A percentile compares a stretch with the other conserved stretches of the same genome.
Evolutionary conservation across 2,113 vertebrate species (phyloP).

Genomic region (Recurvirostra avosetta): DNA sequence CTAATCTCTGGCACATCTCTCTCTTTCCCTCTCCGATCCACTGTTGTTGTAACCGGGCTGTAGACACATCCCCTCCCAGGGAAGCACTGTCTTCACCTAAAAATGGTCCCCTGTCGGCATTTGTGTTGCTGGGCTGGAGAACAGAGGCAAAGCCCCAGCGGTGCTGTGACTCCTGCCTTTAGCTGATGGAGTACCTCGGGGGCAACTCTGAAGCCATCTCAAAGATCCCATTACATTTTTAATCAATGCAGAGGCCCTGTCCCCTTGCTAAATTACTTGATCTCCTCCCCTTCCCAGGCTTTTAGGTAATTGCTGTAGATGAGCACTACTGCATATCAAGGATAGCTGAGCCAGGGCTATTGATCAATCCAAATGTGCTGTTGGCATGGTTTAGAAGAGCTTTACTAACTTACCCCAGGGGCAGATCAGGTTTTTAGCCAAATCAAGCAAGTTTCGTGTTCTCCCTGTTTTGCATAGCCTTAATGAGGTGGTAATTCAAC

Average conservation of each 20-base stretch:
- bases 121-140: neutral
- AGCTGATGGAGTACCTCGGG: neutral
- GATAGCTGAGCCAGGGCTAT: constrained; percentile 44
- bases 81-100: neutral
- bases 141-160: neutral
- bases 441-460: neutral
- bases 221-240: neutral
- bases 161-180: neutral
- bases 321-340: neutral
- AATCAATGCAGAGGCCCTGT: constrained; percentile 46
- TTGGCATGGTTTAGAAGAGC: constrained; percentile 38
- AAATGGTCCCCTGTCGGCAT: neutral
- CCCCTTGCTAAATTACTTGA: constrained; percentile 24
- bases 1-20: neutral
- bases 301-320: constrained; percentile 54
- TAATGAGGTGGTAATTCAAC: neutral
- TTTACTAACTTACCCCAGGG: constrained; percentile 19
- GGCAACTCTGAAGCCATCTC: neutral
- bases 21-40: neutral
- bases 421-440: neutral
- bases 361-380: constrained; percentile 45
- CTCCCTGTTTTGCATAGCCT: neutral
- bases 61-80: no score
- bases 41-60: accelerated
- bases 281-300: constrained; percentile 52